A percentile compares a stretch with the other conserved stretches of the same genome.
Evolutionary conservation across 2,113 vertebrate genomes (phyloP).

Genomic region (Calonectris borealis): DNA sequence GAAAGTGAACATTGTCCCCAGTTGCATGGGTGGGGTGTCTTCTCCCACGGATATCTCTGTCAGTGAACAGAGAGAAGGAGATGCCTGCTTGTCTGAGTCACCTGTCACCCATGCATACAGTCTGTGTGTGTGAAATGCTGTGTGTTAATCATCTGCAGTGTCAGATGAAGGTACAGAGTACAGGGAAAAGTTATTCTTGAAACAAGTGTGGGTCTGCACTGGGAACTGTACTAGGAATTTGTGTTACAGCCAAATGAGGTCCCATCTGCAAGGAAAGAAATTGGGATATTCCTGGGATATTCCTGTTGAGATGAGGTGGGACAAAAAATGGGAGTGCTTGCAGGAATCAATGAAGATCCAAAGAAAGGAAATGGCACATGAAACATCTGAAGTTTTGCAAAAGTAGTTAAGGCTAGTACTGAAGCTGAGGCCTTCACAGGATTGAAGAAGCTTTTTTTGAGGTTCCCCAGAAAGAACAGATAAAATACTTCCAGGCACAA

Average conservation of each 20-base stretch:
- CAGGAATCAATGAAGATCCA: background rate
- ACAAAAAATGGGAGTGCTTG: background rate
- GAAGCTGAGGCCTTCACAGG: background rate
- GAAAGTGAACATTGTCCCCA: background rate
- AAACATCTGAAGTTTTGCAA: background rate
- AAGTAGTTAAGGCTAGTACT: background rate
- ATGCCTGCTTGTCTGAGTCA: background rate
- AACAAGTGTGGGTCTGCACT: background rate
- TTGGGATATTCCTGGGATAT: background rate
- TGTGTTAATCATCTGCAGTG: background rate
- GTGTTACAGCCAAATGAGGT: background rate
- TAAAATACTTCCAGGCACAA: background rate
- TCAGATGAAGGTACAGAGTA: background rate
- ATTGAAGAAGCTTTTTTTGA: background rate
- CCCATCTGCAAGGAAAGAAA: background rate
- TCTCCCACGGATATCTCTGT: background rate
- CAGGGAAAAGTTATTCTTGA: background rate
- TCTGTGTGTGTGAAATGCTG: background rate
- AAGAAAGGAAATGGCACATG: background rate
- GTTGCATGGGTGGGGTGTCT: background rate
- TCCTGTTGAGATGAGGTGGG: background rate
- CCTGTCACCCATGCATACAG: background rate
- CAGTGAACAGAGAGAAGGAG: background rate
- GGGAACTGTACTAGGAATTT: background rate
- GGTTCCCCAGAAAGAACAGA: background rate